phyloP scores from a whole-genome alignment of 2,888 invertebrate genomes.

The Synergus umbraculus region DNA sequence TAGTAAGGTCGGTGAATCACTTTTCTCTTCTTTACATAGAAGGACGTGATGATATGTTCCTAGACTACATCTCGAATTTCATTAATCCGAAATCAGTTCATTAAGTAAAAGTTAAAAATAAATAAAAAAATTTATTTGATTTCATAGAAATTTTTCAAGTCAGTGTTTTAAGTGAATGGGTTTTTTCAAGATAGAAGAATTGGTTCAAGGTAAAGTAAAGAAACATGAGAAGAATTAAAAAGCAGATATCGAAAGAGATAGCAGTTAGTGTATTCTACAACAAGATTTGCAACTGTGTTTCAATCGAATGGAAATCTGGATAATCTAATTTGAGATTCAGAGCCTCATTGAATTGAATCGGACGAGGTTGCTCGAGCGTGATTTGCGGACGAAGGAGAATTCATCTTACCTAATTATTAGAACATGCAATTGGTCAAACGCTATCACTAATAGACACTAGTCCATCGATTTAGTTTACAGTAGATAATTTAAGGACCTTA shows the following conservation, averaged over 20 bases:
- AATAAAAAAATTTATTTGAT: not conserved
- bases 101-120: not conserved
- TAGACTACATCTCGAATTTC: constrained; percentile 61
- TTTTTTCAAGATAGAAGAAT: not conserved
- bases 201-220: not conserved
- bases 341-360: constrained; percentile 21
- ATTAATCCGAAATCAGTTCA: constrained; percentile 19
- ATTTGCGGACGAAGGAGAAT: constrained; percentile 50
- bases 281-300: constrained; percentile 28
- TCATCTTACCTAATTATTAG: constrained; percentile 60
- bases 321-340: constrained; percentile 29
- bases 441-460: constrained; percentile 67
- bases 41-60: constrained; percentile 74
- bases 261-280: constrained; percentile 14
- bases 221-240: constrained; percentile 17
- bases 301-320: constrained; percentile 17
- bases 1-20: constrained; percentile 45
- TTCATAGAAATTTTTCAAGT: not conserved
- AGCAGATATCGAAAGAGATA: constrained; percentile 27
- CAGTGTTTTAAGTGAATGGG: not conserved
- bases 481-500: constrained; percentile 48
- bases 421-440: constrained; percentile 73
- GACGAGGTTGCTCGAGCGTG: constrained; percentile 34
- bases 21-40: constrained; percentile 56
- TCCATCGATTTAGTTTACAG: constrained; percentile 52